Percentiles rank a stretch among this genome's conserved stretches.
phyloP scores from a whole-genome alignment of 2,888 invertebrate species.

The Lasiommata megera region DNA sequence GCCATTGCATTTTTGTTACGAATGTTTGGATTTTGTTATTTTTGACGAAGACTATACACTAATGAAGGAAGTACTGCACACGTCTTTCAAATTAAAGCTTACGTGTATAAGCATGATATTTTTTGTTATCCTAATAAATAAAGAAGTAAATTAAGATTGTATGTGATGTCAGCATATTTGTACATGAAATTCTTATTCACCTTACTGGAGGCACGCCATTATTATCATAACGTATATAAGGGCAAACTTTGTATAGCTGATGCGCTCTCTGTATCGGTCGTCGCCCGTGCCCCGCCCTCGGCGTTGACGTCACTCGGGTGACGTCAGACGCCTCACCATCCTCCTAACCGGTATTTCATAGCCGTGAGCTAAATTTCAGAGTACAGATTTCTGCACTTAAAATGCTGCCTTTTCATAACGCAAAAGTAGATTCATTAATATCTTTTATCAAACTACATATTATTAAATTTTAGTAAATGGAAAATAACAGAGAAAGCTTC shows the following conservation, averaged over 20 bases:
- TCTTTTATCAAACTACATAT: neutral
- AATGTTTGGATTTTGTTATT: too few relatives aligned
- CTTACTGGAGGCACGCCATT: neutral
- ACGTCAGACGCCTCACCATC: conserved; percentile 61
- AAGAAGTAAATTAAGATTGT: too few relatives aligned
- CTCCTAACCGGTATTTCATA: conserved; percentile 44
- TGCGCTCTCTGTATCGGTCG: conserved; percentile 28
- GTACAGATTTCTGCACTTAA: conserved; percentile 11
- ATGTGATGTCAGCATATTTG: too few relatives aligned
- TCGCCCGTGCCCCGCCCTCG: conserved; percentile 46
- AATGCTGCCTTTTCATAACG: conserved; percentile 18
- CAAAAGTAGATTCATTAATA: conserved; percentile 6
- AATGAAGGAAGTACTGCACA: too few relatives aligned
- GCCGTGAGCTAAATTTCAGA: conserved; percentile 27
- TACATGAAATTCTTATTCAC: too few relatives aligned
- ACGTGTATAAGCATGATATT: too few relatives aligned
- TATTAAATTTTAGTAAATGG: neutral
- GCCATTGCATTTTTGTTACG: too few relatives aligned
- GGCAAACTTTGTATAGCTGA: conserved; percentile 9
- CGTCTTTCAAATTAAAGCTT: too few relatives aligned
- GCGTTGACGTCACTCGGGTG: conserved; percentile 67
- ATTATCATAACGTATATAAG: neutral
- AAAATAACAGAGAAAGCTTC: neutral
- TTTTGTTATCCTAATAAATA: too few relatives aligned
- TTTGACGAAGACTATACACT: too few relatives aligned